Evolutionary conservation across 2,113 vertebrate genomes (phyloP), one percentile per base, ranked within the genome.

Genomic region (Pelusios castaneus): DNA sequence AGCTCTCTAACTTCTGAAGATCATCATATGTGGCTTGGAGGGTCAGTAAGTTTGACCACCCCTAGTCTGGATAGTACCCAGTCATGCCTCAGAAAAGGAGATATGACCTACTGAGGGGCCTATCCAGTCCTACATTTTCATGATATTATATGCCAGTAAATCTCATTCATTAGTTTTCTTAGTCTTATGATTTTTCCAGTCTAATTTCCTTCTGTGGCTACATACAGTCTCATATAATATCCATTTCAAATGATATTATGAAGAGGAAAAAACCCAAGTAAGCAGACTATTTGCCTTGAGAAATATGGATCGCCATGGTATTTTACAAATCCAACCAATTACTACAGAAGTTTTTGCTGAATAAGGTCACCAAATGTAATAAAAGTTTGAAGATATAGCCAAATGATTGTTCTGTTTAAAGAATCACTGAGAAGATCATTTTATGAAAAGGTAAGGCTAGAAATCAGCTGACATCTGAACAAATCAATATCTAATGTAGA

Each of bases 251-350:
- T 60, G 13, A 19, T 58, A 90, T 19, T 87, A 75, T 0, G 16
- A 43, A 75, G 8, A 80, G 34, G n/a, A n/a, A 38, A 16, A 75
- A 89, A 7, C 4, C 5, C 3, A 86, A 49, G 60, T 85, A 91
- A 60, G 21, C 49, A 67, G 34, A n/a, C 14, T 67, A 2, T 67
- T 29, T 63, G 63, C 63, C 34, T 67, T 67, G 34, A 67, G 63
- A 38, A 70, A 70, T 6, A 31, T n/a, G 1, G 81, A 47, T 81
- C 49, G 14, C 63, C 63, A 41, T 0, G 4, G 0, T 47, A 78
- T 47, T 93, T 82, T 24, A 87, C 49, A 89, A 34, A 41, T 55
- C 22, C 6, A 45, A 4, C 22, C n/a, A 38, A 70, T 5, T 38
- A 38, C n/a, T 70, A 38, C 17, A 38, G 8, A 38, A 22, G 21